Conservation (phyloP, 2,797 vertebrate species). For the Mus spretus region DNA sequence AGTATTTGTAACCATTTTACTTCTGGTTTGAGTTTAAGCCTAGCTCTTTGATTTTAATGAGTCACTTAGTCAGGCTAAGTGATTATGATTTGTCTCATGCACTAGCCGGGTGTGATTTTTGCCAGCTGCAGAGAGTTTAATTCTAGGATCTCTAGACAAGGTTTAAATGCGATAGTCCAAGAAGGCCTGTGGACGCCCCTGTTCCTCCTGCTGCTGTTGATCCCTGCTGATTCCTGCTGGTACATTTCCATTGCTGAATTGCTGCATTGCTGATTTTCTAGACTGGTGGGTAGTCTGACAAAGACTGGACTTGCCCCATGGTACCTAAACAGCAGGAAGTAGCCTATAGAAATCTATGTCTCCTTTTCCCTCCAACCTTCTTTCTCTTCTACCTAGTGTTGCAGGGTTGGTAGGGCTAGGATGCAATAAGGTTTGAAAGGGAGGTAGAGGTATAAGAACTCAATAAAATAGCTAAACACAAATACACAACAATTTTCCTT, state of each 20-base stretch:
- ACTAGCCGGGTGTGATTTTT: background rate
- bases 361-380: background rate
- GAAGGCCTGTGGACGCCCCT: background rate
- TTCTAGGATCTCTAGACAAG: background rate
- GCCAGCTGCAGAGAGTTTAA: background rate
- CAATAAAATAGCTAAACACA: background rate
- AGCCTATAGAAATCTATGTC: background rate
- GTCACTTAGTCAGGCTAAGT: background rate
- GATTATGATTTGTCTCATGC: background rate
- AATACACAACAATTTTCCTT: background rate
- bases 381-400: background rate
- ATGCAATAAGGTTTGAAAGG: background rate
- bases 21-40: constrained; percentile 4
- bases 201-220: background rate
- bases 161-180: background rate
- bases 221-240: background rate
- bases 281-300: background rate
- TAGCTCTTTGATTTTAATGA: background rate
- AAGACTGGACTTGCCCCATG: background rate
- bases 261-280: background rate
- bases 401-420: background rate
- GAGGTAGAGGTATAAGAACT: background rate
- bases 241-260: background rate
- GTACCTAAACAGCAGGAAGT: background rate
- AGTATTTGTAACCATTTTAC: constrained; percentile 3